These are phyloP conservation scores for Siniperca scherzeri DNA, from an alignment of 2,797 vertebrate species.

Conservation along the genomic window DNA sequence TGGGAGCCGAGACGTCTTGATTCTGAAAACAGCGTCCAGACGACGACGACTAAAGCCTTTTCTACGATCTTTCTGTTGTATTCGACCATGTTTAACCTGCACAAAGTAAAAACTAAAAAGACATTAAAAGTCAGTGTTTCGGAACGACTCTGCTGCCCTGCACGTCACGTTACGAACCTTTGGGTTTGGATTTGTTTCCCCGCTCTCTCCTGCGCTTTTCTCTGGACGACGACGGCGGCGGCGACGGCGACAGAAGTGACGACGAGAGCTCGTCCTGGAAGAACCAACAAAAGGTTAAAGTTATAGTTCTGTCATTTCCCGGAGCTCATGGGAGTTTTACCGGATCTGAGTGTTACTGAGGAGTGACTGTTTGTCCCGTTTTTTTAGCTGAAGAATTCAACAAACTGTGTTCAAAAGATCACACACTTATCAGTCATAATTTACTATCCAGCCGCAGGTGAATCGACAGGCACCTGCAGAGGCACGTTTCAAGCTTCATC, in stretches of 20 bases:
- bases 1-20: too few species aligned
- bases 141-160: background rate
- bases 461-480: background rate
- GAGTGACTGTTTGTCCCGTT: background rate
- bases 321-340: background rate
- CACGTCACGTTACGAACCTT: constrained; percentile 55
- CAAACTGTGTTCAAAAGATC: background rate
- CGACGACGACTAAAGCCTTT: too few species aligned
- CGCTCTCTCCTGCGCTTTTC: constrained; percentile 48
- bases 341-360: background rate
- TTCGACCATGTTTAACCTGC: too few species aligned
- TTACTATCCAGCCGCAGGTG: background rate
- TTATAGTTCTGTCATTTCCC: background rate
- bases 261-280: constrained; percentile 66
- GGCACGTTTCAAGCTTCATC: background rate
- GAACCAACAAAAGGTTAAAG: background rate
- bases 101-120: background rate
- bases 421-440: background rate
- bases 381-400: background rate
- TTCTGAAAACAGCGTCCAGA: too few species aligned
- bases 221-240: constrained; percentile 5
- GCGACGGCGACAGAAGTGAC: background rate
- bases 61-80: background rate
- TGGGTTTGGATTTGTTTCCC: constrained; percentile 55
- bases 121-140: background rate